These are phyloP conservation scores for Dermatemys mawii DNA, from an alignment of 2,113 vertebrate species.

Conservation along the genomic window DNA sequence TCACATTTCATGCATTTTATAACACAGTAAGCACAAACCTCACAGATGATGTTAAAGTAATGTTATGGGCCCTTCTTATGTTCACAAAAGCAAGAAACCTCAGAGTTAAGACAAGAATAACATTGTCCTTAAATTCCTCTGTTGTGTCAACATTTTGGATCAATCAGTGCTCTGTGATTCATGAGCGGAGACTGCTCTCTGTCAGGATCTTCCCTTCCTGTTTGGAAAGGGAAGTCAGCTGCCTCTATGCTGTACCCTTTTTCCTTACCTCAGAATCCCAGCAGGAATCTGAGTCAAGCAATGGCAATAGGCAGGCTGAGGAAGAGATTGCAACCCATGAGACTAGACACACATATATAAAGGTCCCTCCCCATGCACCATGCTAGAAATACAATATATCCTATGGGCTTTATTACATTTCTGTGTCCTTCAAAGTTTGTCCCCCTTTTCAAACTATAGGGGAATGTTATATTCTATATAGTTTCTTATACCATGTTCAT, in stretches of 20 bases:
- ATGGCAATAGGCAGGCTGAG: fast-evolving
- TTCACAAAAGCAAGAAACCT: not conserved
- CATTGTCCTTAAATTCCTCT: not conserved
- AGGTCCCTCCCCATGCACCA: not conserved
- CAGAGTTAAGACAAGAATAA: not conserved
- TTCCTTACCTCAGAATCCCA: not conserved
- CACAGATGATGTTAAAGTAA: not conserved
- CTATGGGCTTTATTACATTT: not conserved
- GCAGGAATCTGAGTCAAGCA: not conserved
- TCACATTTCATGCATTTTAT: not conserved
- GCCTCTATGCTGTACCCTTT: not conserved
- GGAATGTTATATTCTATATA: fast-evolving
- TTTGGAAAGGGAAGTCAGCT: not conserved
- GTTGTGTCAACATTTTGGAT: fast-evolving
- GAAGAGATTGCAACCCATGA: not conserved
- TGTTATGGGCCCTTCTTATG: not conserved
- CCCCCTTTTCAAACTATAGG: not conserved
- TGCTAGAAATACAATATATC: not conserved
- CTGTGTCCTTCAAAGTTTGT: not conserved
- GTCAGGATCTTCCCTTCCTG: fast-evolving
- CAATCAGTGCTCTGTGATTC: not conserved
- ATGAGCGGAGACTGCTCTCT: not conserved
- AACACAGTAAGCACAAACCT: not conserved
- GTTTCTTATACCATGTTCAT: not conserved
- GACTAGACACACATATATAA: not conserved